A percentile compares a stretch with the other conserved stretches of the same genome.
Conservation (phyloP, 2,113 vertebrate genomes). For the Elephantulus edwardii region DNA sequence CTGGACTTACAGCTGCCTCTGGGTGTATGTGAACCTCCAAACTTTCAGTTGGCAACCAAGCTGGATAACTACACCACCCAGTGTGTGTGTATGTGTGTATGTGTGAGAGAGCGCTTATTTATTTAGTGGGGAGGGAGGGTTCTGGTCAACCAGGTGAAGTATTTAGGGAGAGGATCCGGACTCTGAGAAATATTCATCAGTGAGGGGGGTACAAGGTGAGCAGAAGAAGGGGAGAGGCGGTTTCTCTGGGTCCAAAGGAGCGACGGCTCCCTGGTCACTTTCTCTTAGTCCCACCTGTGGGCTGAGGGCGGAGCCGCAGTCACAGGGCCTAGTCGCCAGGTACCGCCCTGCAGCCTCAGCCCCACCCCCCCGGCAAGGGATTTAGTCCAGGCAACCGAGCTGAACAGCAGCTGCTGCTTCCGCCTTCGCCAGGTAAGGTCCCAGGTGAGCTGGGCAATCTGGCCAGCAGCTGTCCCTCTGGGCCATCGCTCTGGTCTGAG, state of each 20-base stretch:
- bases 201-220: background rate
- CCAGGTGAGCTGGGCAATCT: rapidly evolving
- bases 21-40: no score
- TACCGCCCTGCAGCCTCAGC: background rate
- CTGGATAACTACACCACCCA: no score
- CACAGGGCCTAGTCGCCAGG: background rate
- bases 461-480: background rate
- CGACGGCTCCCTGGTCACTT: no score
- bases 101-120: background rate
- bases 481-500: background rate
- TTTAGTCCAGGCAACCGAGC: slow-evolving; percentile 35
- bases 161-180: background rate
- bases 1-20: no score
- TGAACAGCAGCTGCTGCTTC: slow-evolving; percentile 45
- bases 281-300: rapidly evolving
- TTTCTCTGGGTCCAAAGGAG: background rate
- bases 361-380: background rate
- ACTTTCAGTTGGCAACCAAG: no score
- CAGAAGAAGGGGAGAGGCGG: background rate
- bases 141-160: background rate
- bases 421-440: slow-evolving; percentile 68
- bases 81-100: no score
- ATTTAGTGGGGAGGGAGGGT: background rate
- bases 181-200: background rate
- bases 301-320: background rate